Percentiles rank a stretch among this genome's conserved stretches.
These are phyloP conservation scores for Pelmatolapia mariae DNA, from an alignment of 2,113 vertebrate species.

Conservation along the genomic window DNA sequence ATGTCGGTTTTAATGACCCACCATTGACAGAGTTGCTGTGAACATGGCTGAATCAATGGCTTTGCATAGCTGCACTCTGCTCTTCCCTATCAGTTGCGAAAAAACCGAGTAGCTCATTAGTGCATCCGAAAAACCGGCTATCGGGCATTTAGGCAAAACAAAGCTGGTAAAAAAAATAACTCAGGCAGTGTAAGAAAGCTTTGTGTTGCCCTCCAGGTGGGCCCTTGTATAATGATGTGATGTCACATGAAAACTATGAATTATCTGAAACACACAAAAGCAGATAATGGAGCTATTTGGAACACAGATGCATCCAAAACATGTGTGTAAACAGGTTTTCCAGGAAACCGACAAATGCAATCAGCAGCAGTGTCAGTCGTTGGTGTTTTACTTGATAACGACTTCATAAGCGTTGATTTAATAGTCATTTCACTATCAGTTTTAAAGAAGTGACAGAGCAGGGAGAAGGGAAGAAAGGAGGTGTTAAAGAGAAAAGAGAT, in stretches of 20 bases:
- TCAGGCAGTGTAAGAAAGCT: background rate
- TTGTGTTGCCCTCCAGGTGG: background rate
- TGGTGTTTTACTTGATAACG: background rate
- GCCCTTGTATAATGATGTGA: background rate
- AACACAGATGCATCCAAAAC: background rate
- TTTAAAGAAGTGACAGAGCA: background rate
- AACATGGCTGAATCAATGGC: background rate
- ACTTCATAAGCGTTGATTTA: background rate
- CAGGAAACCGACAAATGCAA: background rate
- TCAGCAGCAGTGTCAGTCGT: background rate
- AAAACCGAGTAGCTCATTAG: background rate
- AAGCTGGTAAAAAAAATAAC: background rate
- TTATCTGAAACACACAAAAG: background rate
- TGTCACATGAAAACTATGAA: background rate
- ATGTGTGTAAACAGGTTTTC: background rate
- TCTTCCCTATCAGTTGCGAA: background rate
- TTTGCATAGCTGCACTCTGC: background rate
- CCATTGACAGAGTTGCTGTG: background rate
- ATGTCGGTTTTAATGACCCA: background rate
- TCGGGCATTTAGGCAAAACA: background rate
- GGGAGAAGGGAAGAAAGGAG: background rate
- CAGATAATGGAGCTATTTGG: background rate
- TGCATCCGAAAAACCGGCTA: background rate
- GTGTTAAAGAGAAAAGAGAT: background rate
- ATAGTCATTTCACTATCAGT: background rate